phyloP scores from a whole-genome alignment of 2,888 invertebrate species.

The Nesidiocoris tenuis region DNA sequence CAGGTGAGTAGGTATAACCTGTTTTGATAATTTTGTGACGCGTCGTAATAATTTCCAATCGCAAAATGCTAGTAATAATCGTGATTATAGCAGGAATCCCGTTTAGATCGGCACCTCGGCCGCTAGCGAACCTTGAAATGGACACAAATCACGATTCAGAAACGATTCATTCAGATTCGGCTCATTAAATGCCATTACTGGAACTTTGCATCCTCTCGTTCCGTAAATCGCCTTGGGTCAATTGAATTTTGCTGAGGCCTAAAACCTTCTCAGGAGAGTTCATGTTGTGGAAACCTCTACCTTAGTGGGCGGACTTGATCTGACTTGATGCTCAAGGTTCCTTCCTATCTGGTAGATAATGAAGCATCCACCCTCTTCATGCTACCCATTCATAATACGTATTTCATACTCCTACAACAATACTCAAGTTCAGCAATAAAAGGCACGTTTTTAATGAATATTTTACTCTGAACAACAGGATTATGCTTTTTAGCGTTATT shows the following conservation, averaged over 20 bases:
- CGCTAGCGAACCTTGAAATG: background rate
- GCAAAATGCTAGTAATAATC: background rate
- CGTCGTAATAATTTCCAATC: background rate
- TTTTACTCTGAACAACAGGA: too few species aligned
- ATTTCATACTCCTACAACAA: too few species aligned
- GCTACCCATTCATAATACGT: too few species aligned
- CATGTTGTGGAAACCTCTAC: background rate
- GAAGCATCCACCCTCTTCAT: background rate
- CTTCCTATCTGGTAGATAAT: background rate
- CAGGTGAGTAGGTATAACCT: too few species aligned
- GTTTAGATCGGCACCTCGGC: too few species aligned
- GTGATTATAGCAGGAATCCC: background rate
- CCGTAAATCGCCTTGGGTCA: background rate
- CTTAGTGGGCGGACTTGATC: background rate
- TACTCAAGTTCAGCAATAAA: too few species aligned
- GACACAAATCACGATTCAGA: background rate
- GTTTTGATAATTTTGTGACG: too few species aligned
- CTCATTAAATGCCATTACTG: background rate
- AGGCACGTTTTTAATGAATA: too few species aligned
- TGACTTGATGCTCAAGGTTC: background rate
- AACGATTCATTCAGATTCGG: background rate
- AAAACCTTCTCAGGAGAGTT: background rate
- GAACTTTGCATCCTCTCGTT: background rate
- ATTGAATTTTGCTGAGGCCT: background rate
- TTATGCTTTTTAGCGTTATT: too few species aligned